These are phyloP conservation scores for Chalcosyrphus nemorum DNA, from an alignment of 2,888 invertebrate species.

Conservation along the genomic window DNA sequence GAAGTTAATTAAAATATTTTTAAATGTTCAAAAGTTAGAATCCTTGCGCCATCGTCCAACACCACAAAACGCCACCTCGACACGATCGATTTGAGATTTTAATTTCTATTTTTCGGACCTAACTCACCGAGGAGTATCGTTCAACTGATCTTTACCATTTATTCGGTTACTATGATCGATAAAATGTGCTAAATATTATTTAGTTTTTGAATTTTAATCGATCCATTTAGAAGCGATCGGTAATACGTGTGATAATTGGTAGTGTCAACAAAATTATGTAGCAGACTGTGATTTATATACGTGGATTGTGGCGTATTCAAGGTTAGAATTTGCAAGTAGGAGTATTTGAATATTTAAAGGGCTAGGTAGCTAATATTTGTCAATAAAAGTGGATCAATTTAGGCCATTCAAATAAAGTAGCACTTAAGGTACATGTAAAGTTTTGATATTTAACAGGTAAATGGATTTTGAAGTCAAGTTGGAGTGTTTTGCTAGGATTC, in stretches of 20 bases:
- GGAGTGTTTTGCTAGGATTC: no score
- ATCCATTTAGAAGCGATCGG: slow-evolving; percentile 4
- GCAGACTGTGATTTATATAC: not conserved
- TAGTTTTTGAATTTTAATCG: not conserved
- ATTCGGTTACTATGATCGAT: not conserved
- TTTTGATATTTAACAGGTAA: not conserved
- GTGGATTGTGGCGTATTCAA: slow-evolving; percentile 1
- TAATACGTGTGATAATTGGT: slow-evolving; percentile 35
- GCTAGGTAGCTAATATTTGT: not conserved
- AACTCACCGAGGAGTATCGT: slow-evolving; percentile 1
- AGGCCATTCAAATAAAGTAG: not conserved
- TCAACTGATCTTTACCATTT: slow-evolving; percentile 18
- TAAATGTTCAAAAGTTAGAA: not conserved
- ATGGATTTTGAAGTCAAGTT: no score
- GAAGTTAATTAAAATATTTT: not conserved
- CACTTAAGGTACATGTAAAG: not conserved
- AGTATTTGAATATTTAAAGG: not conserved
- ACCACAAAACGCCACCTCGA: slow-evolving; percentile 6
- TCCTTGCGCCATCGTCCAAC: slow-evolving; percentile 22
- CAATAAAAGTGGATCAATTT: no score
- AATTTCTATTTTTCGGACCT: not conserved
- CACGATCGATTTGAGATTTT: not conserved
- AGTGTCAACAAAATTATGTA: slow-evolving; percentile 21
- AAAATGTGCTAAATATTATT: slow-evolving; percentile 7
- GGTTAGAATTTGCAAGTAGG: slow-evolving; percentile 29